A percentile compares a stretch with the other conserved stretches of the same genome.
phyloP scores from a whole-genome alignment of 2,113 vertebrate genomes.

The Atractosteus spatula region DNA sequence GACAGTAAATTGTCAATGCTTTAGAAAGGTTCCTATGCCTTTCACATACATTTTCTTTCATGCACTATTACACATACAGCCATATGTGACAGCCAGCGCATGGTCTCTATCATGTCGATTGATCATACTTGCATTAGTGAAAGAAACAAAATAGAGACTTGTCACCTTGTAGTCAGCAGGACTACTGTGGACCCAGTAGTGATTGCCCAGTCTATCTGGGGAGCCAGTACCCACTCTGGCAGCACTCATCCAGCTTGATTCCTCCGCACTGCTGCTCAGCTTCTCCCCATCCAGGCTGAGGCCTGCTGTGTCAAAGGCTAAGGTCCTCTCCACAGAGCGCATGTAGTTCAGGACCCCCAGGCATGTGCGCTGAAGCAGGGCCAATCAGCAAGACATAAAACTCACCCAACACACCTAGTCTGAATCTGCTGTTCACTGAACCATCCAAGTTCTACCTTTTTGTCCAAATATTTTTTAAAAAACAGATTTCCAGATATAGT shows the following conservation, averaged over 20 bases:
- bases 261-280: constrained; percentile 45
- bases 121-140: neutral
- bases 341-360: constrained; percentile 70
- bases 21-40: neutral
- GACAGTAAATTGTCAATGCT: no score
- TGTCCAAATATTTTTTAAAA: no score
- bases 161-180: constrained; percentile 65
- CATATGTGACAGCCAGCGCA: no score
- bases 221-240: constrained; percentile 47
- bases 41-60: no score
- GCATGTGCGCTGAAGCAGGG: constrained; percentile 48
- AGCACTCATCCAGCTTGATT: constrained; percentile 53
- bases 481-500: no score
- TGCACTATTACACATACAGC: no score
- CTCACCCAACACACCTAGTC: neutral
- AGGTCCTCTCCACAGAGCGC: constrained; percentile 64
- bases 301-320: constrained; percentile 58
- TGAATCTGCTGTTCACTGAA: neutral
- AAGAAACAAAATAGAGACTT: neutral
- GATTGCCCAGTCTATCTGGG: constrained; percentile 46
- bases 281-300: constrained; percentile 42
- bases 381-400: neutral
- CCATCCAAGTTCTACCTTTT: no score
- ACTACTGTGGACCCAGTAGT: constrained; percentile 43
- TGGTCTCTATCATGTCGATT: no score